Conservation (phyloP, 2,797 vertebrate species). For the Gymnoscopelus microlampas region DNA sequence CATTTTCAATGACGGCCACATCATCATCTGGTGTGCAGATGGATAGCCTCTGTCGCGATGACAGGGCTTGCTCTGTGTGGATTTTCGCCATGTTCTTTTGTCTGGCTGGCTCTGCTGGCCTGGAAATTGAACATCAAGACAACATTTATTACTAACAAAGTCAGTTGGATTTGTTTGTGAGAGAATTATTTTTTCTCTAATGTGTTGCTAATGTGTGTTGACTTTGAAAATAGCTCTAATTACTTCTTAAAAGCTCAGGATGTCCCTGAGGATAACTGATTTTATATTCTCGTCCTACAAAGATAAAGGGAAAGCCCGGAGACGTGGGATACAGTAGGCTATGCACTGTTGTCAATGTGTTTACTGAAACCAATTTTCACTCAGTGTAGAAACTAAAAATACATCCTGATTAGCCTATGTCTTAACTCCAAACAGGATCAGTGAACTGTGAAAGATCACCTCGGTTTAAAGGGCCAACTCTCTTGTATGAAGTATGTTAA, state of each 20-base stretch:
- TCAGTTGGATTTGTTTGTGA: too few relatives aligned
- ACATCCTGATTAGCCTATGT: constrained; percentile 61
- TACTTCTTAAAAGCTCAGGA: neutral
- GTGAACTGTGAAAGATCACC: constrained; percentile 62
- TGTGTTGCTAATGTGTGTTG: too few relatives aligned
- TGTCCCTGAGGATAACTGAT: neutral
- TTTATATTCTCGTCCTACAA: neutral
- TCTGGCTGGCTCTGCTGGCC: constrained; percentile 35
- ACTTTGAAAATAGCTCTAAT: neutral
- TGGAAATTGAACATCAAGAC: neutral
- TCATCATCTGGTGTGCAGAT: constrained; percentile 77
- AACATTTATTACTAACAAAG: neutral
- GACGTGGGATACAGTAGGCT: constrained; percentile 4
- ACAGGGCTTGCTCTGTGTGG: constrained; percentile 82
- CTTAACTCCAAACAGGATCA: constrained; percentile 82
- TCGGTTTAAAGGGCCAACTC: constrained; percentile 41
- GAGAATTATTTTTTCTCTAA: too few relatives aligned
- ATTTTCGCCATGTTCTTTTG: constrained; percentile 75
- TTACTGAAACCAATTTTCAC: constrained; percentile 45
- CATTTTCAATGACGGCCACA: constrained; percentile 83
- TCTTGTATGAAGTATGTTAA: constrained; percentile 49
- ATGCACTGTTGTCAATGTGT: constrained; percentile 24
- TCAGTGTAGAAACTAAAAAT: constrained; percentile 70
- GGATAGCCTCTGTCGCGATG: constrained; percentile 64
- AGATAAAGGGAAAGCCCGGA: neutral